Percentiles rank a stretch among this genome's conserved stretches.
Evolutionary conservation across 2,888 invertebrate genomes (phyloP).

Genomic region (Mimumesa dahlbomi): DNA sequence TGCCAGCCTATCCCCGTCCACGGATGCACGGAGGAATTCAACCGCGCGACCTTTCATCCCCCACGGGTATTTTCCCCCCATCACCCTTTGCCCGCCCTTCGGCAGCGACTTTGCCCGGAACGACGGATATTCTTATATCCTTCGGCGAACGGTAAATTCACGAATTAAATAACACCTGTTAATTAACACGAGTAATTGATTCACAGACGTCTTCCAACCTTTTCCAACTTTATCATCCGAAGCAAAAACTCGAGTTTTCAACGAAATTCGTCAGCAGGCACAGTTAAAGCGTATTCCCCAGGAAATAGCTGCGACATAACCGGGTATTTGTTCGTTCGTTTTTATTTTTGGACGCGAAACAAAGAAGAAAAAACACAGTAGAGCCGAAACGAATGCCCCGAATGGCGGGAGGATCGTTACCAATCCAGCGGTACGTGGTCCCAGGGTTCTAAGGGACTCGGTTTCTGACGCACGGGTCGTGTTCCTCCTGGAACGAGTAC

Average conservation of each 20-base stretch:
- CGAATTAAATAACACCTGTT: no score
- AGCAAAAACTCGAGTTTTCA: no score
- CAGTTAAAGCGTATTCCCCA: slow-evolving; percentile 1
- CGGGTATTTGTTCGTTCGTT: slow-evolving; percentile 5
- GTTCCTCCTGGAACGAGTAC: slow-evolving; percentile 26
- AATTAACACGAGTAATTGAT: no score
- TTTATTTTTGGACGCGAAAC: neutral
- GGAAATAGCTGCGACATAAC: slow-evolving; percentile 13
- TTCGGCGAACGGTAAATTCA: neutral
- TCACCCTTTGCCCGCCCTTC: slow-evolving; percentile 5
- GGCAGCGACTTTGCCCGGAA: no score
- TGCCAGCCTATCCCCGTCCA: slow-evolving; percentile 38
- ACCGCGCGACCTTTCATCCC: slow-evolving; percentile 59
- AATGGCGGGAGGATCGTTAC: slow-evolving; percentile 11
- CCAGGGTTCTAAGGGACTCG: neutral
- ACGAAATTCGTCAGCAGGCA: no score
- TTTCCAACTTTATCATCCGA: no score
- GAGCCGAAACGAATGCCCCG: no score
- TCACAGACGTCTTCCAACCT: no score
- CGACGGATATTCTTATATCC: neutral
- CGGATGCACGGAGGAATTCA: slow-evolving; percentile 59
- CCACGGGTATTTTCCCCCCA: slow-evolving; percentile 40
- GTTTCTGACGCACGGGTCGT: slow-evolving; percentile 24
- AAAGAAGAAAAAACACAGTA: slow-evolving; percentile 2
- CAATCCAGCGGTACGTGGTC: neutral